Evolutionary conservation across 2,888 invertebrate genomes (phyloP).

Genomic region (Julus scanicus): DNA sequence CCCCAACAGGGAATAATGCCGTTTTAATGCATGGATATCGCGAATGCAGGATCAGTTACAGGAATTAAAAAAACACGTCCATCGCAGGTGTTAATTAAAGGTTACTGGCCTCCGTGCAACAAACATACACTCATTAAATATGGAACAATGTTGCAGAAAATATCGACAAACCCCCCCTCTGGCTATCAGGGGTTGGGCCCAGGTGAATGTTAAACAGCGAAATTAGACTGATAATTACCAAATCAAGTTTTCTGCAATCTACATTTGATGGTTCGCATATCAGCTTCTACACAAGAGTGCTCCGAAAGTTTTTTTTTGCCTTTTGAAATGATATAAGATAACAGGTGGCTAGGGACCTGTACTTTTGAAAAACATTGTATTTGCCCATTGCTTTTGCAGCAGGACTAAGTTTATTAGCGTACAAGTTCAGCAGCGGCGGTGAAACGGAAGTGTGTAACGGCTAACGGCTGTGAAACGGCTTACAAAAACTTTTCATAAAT

Average conservation of each 20-base stretch:
- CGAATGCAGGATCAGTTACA: not conserved
- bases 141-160: not conserved
- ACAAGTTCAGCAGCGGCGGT: too few relatives aligned
- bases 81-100: conserved; percentile 30
- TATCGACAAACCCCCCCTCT: not conserved
- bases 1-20: not conserved
- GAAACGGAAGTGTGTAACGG: too few relatives aligned
- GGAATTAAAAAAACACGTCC: conserved; percentile 13
- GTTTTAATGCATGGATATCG: not conserved
- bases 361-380: too few relatives aligned
- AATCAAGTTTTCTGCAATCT: not conserved
- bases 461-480: too few relatives aligned
- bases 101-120: conserved; percentile 14
- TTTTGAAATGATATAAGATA: too few relatives aligned
- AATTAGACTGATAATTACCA: not conserved
- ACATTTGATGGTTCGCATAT: not conserved
- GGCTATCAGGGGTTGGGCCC: not conserved
- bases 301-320: too few relatives aligned
- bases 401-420: too few relatives aligned
- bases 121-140: not conserved
- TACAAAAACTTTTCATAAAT: too few relatives aligned
- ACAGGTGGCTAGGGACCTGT: too few relatives aligned
- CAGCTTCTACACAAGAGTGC: too few relatives aligned
- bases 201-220: not conserved
- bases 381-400: too few relatives aligned